phyloP scores from a whole-genome alignment of 2,113 vertebrate genomes.

The Macrotus californicus region DNA sequence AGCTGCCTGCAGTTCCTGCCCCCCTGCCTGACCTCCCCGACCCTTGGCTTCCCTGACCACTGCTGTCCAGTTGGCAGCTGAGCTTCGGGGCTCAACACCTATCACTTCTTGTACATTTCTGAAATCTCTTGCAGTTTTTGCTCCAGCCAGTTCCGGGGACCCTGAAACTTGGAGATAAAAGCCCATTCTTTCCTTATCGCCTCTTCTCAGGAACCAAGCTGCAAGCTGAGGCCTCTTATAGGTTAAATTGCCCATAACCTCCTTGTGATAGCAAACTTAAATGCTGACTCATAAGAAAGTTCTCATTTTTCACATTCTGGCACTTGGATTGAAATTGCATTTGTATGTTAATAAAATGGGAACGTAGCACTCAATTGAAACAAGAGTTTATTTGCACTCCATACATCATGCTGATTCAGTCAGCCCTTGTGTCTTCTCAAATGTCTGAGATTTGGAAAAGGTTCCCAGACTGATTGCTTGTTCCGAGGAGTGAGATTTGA shows the following conservation, averaged over 20 bases:
- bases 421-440: not conserved
- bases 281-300: conserved; percentile 10
- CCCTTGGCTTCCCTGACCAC: not conserved
- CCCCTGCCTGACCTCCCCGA: not conserved
- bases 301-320: conserved; percentile 33
- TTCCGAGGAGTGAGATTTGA: not conserved
- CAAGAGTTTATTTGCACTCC: not conserved
- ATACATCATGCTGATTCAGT: not conserved
- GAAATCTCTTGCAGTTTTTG: not conserved
- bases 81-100: not conserved
- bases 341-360: conserved; percentile 41
- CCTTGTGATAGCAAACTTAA: conserved; percentile 28
- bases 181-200: not conserved
- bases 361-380: not conserved
- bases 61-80: not conserved
- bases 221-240: not conserved
- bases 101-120: not conserved
- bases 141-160: not conserved
- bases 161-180: conserved; percentile 40
- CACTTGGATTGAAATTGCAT: conserved; percentile 22
- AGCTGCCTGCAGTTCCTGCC: not conserved
- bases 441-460: not conserved
- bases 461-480: not conserved
- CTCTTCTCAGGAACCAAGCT: not conserved
- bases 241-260: not conserved